These are phyloP conservation scores for Petrocephalus schoutedeni DNA, from an alignment of 2,797 vertebrate genomes.

Conservation along the genomic window DNA sequence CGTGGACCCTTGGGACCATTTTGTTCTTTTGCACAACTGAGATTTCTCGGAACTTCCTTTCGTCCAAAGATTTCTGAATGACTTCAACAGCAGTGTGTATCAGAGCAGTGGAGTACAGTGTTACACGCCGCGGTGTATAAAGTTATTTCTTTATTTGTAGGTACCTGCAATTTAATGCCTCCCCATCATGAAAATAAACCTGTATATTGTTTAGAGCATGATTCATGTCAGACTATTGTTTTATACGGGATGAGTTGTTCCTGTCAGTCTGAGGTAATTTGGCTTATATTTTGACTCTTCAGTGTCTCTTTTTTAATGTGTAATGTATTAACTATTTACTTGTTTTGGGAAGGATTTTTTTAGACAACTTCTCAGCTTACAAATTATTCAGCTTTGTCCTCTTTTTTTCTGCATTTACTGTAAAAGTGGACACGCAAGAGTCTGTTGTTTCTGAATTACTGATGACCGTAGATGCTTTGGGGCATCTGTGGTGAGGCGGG, in stretches of 20 bases:
- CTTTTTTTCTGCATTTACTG: neutral
- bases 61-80: neutral
- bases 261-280: neutral
- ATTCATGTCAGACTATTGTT: neutral
- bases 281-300: neutral
- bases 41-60: neutral
- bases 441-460: neutral
- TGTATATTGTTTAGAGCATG: neutral
- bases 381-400: neutral
- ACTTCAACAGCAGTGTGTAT: neutral
- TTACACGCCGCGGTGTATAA: neutral
- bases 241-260: neutral
- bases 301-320: neutral
- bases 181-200: neutral
- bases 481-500: neutral
- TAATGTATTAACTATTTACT: neutral
- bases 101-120: neutral
- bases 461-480: neutral
- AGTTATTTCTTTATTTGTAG: neutral
- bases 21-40: neutral
- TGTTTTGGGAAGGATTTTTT: neutral
- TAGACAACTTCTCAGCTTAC: neutral
- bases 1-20: neutral
- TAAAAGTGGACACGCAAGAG: neutral
- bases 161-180: neutral